Percentiles rank a stretch among this genome's conserved stretches.
Evolutionary conservation across 2,888 invertebrate species (phyloP).

Genomic region (Sesia apiformis): DNA sequence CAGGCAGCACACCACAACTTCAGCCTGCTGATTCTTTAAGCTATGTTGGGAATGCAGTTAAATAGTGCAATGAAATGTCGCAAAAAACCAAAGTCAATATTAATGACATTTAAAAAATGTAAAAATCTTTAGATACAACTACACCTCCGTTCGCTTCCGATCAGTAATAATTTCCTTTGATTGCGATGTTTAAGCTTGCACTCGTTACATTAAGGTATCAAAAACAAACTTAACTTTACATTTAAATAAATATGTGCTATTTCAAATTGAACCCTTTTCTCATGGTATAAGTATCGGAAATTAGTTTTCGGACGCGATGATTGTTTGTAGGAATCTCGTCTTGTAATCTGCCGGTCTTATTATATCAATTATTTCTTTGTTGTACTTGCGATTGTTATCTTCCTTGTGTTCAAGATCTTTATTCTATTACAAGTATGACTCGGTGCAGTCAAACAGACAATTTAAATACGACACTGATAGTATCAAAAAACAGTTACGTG

Average conservation of each 20-base stretch:
- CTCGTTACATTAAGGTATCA: background rate
- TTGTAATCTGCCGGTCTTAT: conserved; percentile 35
- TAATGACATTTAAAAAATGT: background rate
- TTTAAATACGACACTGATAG: no score
- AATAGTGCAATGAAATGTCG: no score
- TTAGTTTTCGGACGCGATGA: background rate
- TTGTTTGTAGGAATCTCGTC: conserved; percentile 8
- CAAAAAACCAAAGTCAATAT: no score
- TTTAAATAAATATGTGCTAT: background rate
- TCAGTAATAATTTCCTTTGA: conserved; percentile 33
- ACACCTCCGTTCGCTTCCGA: conserved; percentile 26
- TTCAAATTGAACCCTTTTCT: background rate
- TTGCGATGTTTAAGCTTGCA: background rate
- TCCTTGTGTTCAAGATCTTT: background rate
- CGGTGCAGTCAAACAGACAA: no score
- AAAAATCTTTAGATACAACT: conserved; percentile 4
- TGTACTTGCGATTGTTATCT: background rate
- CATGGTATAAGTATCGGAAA: background rate
- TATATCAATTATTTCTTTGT: conserved; percentile 42
- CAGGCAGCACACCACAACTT: no score
- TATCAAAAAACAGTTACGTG: no score
- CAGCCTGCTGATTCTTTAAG: no score
- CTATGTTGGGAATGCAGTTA: no score
- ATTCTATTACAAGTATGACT: background rate
- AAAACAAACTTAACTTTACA: background rate